These are phyloP conservation scores for Mungos mungo DNA, from an alignment of 2,113 vertebrate genomes.

Conservation along the genomic window DNA sequence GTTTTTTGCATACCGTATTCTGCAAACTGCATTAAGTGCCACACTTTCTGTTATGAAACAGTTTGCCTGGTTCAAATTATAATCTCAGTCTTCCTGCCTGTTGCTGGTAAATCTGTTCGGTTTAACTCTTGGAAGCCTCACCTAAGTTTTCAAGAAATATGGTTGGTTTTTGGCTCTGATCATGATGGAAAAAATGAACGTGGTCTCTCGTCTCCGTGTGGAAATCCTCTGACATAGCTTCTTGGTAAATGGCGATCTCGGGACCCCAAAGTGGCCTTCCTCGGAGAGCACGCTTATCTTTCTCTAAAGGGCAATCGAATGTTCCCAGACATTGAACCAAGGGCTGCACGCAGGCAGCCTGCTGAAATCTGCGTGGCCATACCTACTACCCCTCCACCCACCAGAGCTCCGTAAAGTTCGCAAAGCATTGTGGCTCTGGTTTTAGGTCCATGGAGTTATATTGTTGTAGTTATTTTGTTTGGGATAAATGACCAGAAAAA, in stretches of 20 bases:
- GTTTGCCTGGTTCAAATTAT: conserved; percentile 68
- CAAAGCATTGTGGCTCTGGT: not conserved
- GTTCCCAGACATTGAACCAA: not conserved
- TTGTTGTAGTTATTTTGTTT: not conserved
- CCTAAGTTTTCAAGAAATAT: conserved; percentile 62
- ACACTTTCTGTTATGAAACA: conserved; percentile 62
- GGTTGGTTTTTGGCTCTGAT: conserved; percentile 68
- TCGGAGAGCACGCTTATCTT: conserved; percentile 26
- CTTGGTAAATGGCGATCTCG: conserved; percentile 21
- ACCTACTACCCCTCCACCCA: not conserved
- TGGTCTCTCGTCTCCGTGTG: conserved; percentile 50
- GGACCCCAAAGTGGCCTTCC: conserved; percentile 7
- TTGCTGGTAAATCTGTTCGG: conserved; percentile 71
- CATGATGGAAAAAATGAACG: conserved; percentile 72
- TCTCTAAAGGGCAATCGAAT: not conserved
- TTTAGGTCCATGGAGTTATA: not conserved
- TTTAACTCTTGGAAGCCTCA: conserved; percentile 72
- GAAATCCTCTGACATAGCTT: conserved; percentile 54
- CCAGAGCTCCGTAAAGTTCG: not conserved
- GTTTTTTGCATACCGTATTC: conserved; percentile 54
- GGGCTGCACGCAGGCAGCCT: not conserved
- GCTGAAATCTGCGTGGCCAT: not conserved
- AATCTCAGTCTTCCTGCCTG: conserved; percentile 60
- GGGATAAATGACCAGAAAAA: not conserved
- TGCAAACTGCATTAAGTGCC: conserved; percentile 52